Conservation (phyloP, 2,113 vertebrate species). For the Pogonocichla stellata region DNA sequence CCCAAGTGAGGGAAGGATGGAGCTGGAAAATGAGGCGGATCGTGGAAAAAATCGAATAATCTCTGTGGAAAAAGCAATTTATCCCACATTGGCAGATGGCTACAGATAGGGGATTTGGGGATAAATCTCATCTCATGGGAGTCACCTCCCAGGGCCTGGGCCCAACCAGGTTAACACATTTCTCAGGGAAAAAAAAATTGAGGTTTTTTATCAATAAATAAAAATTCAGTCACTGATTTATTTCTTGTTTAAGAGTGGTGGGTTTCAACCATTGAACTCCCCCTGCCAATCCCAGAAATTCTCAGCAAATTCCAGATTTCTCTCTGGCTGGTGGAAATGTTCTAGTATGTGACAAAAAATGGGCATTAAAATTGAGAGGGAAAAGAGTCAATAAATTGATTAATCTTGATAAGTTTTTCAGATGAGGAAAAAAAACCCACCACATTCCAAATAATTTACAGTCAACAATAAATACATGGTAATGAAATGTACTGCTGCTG, state of each 20-base stretch:
- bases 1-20: background rate
- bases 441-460: background rate
- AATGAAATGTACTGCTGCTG: background rate
- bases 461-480: background rate
- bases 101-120: background rate
- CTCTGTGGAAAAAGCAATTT: background rate
- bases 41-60: background rate
- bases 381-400: background rate
- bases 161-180: background rate
- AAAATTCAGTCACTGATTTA: background rate
- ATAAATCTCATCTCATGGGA: background rate
- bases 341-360: background rate
- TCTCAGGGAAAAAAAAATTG: rapidly evolving
- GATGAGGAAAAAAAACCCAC: background rate
- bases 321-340: background rate
- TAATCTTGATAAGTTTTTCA: background rate
- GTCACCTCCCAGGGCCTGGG: background rate
- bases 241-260: background rate
- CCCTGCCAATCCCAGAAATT: background rate
- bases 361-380: background rate
- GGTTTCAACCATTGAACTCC: background rate
- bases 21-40: background rate
- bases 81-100: background rate
- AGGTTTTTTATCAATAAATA: background rate
- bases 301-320: background rate